Conservation (phyloP, 2,797 vertebrate species). For the Rhinoraja longicauda region DNA sequence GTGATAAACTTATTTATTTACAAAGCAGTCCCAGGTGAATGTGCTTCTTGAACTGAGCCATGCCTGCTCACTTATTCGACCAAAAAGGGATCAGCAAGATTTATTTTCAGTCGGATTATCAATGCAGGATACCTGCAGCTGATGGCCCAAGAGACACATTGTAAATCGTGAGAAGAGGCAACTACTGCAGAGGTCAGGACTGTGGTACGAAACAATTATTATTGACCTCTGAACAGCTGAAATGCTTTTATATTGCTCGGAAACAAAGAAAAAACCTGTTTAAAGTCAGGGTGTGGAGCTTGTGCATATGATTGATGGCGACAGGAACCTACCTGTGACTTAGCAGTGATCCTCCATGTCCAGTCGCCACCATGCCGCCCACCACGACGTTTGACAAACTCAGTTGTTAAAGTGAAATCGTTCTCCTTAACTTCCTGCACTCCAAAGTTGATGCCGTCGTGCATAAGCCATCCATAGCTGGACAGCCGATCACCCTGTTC, state of each 20-base stretch:
- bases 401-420: constrained; percentile 71
- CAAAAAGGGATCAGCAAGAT: no score
- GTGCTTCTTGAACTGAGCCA: no score
- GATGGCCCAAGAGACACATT: no score
- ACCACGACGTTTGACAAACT: constrained; percentile 80
- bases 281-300: not conserved
- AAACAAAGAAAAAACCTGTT: not conserved
- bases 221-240: not conserved
- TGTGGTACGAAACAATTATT: not conserved
- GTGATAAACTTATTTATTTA: no score
- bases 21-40: no score
- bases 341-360: constrained; percentile 85
- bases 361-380: constrained; percentile 88
- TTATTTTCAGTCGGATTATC: no score
- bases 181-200: not conserved
- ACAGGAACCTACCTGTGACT: constrained; percentile 63
- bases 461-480: constrained; percentile 83
- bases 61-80: no score
- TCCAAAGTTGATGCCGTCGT: constrained; percentile 83
- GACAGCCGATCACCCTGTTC: constrained; percentile 77
- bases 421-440: constrained; percentile 78
- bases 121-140: no score
- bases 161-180: not conserved
- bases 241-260: not conserved
- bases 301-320: not conserved